These are phyloP conservation scores for Tenodera sinensis DNA, from an alignment of 2,888 invertebrate species.

Conservation along the genomic window DNA sequence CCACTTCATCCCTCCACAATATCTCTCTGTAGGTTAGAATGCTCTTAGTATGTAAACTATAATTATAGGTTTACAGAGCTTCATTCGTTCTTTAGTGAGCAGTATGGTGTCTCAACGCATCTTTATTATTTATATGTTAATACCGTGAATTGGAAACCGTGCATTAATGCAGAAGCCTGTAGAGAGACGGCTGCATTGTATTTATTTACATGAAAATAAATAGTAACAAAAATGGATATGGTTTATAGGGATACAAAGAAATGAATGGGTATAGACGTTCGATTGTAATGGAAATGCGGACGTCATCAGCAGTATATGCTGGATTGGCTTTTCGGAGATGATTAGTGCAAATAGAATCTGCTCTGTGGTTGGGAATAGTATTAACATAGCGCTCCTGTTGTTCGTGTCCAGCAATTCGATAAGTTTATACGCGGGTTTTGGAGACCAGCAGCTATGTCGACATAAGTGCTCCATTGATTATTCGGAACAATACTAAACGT, in stretches of 20 bases:
- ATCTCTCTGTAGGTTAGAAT: too few species aligned
- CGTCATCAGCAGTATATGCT: background rate
- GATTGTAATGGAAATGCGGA: background rate
- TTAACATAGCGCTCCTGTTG: background rate
- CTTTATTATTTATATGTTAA: too few species aligned
- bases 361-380: background rate
- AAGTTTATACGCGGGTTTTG: background rate
- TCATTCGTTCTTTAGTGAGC: too few species aligned
- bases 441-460: background rate
- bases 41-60: too few species aligned
- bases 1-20: too few species aligned
- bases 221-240: background rate
- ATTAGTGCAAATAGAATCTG: background rate
- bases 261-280: background rate
- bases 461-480: background rate
- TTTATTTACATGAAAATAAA: background rate
- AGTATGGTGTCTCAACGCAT: too few species aligned
- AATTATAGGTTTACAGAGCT: too few species aligned
- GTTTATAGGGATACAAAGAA: background rate
- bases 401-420: background rate
- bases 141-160: too few species aligned
- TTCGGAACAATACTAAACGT: background rate
- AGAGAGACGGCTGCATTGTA: too few species aligned
- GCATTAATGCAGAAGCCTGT: too few species aligned
- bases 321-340: background rate